Evolutionary conservation across 2,888 invertebrate species (phyloP), one percentile per base, ranked within the genome.

Genomic region (Rutpela maculata): DNA sequence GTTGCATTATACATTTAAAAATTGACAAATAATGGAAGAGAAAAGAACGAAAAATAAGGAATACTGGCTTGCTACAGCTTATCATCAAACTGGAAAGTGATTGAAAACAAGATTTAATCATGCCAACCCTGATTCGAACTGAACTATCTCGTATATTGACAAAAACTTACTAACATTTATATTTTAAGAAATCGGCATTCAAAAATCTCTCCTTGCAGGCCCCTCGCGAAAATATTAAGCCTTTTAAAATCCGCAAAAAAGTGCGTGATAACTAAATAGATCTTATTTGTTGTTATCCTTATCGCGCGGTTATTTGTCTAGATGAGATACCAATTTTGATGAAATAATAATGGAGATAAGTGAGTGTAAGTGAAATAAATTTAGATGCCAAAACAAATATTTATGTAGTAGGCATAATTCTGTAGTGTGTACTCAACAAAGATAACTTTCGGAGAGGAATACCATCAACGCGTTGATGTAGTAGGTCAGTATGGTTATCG

Each of bases 401-500:
- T 59, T 59, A 59, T 19, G 9, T 59, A 59, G 19, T 12, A 59
- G 59, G 22, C 10, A 59, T 59, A 59, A 59, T 59, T 59, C 22
- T 19, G 11, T 22, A 19, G 19, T 59, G 18, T 59, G 22, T 22
- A 22, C 59, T 59, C 59, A 15, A 18, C 59, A 5, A 19, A 59
- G 22, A 59, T 59, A 59, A 22, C 18, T 59, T 18, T 59, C 11
- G 18, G 10, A 59, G 19, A 59, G 19, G 59, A 59, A 59, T 12
- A 22, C 59, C 19, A 6, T 18, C 17, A 19, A 19, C 19, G 19
- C 59, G 12, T 22, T 22, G 19, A 59, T 59, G 59, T 59, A 59
- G 59, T 59, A 59, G 59, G 59, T 59, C 59, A 59, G 59, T 59
- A 59, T 59, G 59, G 59, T 59, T 59, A 59, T 59, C 22, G 59